Evolutionary conservation across 1,140 invertebrate genomes (phyloP).

Genomic region (Polypedilum vanderplanki): DNA sequence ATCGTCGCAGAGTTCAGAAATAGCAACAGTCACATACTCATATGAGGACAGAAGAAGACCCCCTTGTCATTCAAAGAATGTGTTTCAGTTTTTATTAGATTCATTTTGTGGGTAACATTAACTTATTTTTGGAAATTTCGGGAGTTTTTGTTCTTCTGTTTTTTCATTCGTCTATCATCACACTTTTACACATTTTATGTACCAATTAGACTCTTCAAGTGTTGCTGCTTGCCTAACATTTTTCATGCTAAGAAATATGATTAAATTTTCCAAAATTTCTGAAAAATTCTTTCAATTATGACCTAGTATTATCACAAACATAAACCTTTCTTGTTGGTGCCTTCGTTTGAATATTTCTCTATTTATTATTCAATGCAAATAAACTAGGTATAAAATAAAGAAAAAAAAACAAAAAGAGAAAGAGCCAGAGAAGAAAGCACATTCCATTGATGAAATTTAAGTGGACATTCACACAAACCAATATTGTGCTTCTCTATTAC

Average conservation of each 20-base stretch:
- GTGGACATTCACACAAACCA: neutral
- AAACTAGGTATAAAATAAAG: neutral
- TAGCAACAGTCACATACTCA: conserved; percentile 23
- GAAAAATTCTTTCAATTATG: too few species aligned
- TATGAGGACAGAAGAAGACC: conserved; percentile 10
- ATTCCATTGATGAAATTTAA: conserved; percentile 9
- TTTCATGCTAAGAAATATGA: too few species aligned
- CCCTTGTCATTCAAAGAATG: conserved; percentile 25
- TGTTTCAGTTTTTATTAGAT: conserved; percentile 24
- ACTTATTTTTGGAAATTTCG: conserved; percentile 27
- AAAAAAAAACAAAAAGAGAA: neutral
- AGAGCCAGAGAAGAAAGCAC: neutral
- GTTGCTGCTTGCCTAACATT: too few species aligned
- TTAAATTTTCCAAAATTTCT: too few species aligned
- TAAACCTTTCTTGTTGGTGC: neutral
- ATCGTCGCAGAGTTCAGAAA: conserved; percentile 18
- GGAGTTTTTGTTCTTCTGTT: conserved; percentile 19
- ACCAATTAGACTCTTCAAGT: too few species aligned
- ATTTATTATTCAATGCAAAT: conserved; percentile 8
- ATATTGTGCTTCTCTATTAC: neutral
- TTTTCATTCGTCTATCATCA: conserved; percentile 14
- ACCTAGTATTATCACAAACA: too few species aligned
- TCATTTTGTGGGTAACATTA: conserved; percentile 27
- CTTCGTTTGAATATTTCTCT: neutral
- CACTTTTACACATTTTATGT: neutral